Evolutionary conservation across 2,113 vertebrate genomes (phyloP).

Genomic region (Datnioides undecimradiatus): DNA sequence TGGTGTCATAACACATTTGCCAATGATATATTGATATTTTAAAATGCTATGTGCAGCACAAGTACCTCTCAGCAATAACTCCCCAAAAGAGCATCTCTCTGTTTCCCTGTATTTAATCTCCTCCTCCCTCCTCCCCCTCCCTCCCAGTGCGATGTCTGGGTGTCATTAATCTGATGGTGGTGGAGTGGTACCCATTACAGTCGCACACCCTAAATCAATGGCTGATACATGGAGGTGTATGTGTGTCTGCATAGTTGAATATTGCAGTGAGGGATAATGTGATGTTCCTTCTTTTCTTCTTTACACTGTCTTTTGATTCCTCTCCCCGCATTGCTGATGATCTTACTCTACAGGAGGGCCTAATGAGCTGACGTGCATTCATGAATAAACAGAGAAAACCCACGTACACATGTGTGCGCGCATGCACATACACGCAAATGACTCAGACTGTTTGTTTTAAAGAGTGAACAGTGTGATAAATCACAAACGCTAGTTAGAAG

Average conservation of each 20-base stretch:
- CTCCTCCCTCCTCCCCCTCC: slow-evolving; percentile 21
- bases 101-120: slow-evolving; percentile 64
- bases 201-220: slow-evolving; percentile 74
- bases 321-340: slow-evolving; percentile 69
- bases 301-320: slow-evolving; percentile 58
- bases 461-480: slow-evolving; percentile 78
- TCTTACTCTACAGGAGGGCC: slow-evolving; percentile 71
- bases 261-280: slow-evolving; percentile 42
- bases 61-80: slow-evolving; percentile 67
- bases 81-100: slow-evolving; percentile 63
- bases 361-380: slow-evolving; percentile 70
- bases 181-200: slow-evolving; percentile 79
- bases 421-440: slow-evolving; percentile 23
- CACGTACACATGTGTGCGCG: slow-evolving; percentile 10
- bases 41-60: slow-evolving; percentile 71
- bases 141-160: slow-evolving; percentile 56
- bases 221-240: slow-evolving; percentile 49
- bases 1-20: slow-evolving; percentile 57
- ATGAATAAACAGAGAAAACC: slow-evolving; percentile 50
- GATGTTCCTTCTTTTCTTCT: slow-evolving; percentile 45
- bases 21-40: slow-evolving; percentile 68
- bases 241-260: slow-evolving; percentile 42
- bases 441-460: slow-evolving; percentile 70
- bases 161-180: slow-evolving; percentile 76
- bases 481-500: slow-evolving; percentile 75